A percentile compares a stretch with the other conserved stretches of the same genome.
Conservation (phyloP, 2,797 vertebrate species). For the Sebastes hubbsi region DNA sequence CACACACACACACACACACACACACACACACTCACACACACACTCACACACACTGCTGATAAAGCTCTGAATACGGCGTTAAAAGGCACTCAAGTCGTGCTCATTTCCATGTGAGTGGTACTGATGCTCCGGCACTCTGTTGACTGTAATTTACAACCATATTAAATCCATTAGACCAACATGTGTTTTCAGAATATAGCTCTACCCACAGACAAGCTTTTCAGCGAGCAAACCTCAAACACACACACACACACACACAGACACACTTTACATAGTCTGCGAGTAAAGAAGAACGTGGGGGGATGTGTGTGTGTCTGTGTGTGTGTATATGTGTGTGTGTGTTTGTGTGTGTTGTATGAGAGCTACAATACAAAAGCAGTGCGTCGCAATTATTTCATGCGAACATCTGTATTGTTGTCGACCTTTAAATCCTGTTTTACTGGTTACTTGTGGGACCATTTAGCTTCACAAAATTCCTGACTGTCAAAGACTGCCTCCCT, state of each 20-base stretch:
- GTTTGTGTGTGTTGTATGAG: not conserved
- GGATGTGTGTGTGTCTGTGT: not conserved
- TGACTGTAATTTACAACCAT: constrained; percentile 72
- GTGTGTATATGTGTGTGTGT: not conserved
- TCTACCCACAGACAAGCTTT: constrained; percentile 59
- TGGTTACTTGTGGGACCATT: not conserved
- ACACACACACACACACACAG: constrained; percentile 1
- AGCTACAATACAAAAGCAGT: not conserved
- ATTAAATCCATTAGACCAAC: constrained; percentile 79
- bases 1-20: constrained; percentile 4
- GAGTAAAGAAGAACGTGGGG: constrained; percentile 5
- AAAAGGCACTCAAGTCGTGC: constrained; percentile 57
- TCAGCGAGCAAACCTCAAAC: constrained; percentile 51
- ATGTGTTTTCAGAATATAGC: constrained; percentile 65
- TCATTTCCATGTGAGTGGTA: constrained; percentile 69
- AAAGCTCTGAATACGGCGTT: constrained; percentile 45
- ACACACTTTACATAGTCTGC: constrained; percentile 9
- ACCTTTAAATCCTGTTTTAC: constrained; percentile 16
- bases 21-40: not conserved
- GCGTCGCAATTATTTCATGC: constrained; percentile 1
- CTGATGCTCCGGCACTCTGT: constrained; percentile 50
- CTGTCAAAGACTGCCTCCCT: not conserved
- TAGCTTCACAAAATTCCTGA: not conserved
- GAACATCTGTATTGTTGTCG: not conserved
- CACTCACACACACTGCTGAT: constrained; percentile 6